These are phyloP conservation scores for Columba guinea DNA, from an alignment of 2,797 vertebrate genomes.

Conservation along the genomic window DNA sequence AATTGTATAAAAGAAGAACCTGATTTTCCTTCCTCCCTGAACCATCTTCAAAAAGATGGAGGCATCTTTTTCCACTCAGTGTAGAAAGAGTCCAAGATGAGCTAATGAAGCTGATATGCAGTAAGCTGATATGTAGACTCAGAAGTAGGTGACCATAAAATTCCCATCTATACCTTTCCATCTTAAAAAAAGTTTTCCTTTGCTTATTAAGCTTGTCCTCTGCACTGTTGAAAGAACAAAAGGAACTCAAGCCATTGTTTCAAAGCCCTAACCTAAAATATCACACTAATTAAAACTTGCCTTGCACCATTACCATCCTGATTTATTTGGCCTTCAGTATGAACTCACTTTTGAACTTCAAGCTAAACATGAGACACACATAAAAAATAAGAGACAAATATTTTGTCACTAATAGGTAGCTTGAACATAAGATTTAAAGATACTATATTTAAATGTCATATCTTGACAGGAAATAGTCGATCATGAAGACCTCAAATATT, in stretches of 20 bases:
- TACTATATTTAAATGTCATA: not conserved
- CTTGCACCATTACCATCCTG: not conserved
- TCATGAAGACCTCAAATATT: not conserved
- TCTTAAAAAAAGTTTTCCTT: not conserved
- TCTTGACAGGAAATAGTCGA: not conserved
- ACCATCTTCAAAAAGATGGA: not conserved
- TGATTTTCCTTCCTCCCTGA: not conserved
- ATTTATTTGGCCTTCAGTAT: not conserved
- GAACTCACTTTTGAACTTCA: not conserved
- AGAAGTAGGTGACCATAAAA: not conserved
- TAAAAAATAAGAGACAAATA: not conserved
- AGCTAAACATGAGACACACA: not conserved
- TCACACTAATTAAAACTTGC: not conserved
- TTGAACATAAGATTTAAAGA: not conserved
- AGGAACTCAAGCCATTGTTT: not conserved
- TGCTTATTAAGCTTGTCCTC: not conserved
- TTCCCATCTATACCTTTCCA: not conserved
- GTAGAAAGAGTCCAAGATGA: not conserved
- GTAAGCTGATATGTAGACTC: not conserved
- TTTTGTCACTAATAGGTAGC: not conserved
- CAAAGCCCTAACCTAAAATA: not conserved
- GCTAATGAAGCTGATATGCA: not conserved
- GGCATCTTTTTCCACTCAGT: not conserved
- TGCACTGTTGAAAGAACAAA: not conserved
- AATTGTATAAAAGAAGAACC: not conserved